Conservation (phyloP, 2,113 vertebrate genomes). For the Telmatochromis sp. region DNA sequence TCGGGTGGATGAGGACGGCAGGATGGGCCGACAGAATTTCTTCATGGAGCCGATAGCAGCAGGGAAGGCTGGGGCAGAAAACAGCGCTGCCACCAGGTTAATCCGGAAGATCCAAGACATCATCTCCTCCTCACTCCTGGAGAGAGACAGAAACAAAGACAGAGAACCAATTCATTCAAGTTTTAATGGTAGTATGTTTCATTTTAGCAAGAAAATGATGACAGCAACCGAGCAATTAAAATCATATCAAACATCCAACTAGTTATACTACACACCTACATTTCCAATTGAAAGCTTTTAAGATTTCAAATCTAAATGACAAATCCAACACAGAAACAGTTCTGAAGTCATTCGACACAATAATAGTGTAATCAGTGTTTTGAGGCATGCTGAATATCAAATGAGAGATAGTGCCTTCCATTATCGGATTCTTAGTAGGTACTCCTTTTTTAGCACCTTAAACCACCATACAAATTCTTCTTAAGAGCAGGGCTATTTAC, state of each 20-base stretch:
- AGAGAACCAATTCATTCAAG: background rate
- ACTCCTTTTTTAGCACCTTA: background rate
- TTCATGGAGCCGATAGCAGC: constrained; percentile 97
- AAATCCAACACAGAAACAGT: background rate
- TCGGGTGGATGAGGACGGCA: constrained; percentile 83
- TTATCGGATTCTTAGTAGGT: background rate
- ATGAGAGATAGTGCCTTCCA: background rate
- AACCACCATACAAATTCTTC: background rate
- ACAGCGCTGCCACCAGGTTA: constrained; percentile 92
- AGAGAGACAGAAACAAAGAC: background rate
- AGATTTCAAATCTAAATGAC: background rate
- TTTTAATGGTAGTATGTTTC: background rate
- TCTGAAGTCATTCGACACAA: background rate
- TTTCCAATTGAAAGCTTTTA: background rate
- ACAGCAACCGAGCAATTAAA: background rate
- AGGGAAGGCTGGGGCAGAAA: constrained; percentile 93
- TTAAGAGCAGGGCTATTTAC: background rate
- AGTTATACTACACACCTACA: background rate
- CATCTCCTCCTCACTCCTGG: constrained; percentile 94
- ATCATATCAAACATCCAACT: background rate
- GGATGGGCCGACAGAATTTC: constrained; percentile 90
- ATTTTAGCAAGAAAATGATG: background rate
- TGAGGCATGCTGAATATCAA: background rate
- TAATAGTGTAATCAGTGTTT: background rate
- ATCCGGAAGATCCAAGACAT: constrained; percentile 95